Evolutionary conservation across 2,888 invertebrate genomes (phyloP).

Genomic region (Pterobdella sp.): DNA sequence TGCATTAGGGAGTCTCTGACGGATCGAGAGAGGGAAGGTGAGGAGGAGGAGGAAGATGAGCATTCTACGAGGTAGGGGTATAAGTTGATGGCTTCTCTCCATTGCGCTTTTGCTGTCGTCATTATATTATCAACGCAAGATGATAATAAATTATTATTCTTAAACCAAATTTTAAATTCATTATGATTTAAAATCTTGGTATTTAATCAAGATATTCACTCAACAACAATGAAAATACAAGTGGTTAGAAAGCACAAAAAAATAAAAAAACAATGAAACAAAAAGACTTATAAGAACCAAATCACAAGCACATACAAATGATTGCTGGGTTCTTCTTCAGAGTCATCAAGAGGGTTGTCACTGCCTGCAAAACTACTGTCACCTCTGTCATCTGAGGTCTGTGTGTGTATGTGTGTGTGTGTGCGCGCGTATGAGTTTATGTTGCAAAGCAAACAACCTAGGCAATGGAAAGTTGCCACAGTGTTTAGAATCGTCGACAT

Average conservation of each 20-base stretch:
- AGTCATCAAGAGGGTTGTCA: slow-evolving; percentile 80
- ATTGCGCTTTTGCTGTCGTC: slow-evolving; percentile 76
- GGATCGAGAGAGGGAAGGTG: slow-evolving; percentile 70
- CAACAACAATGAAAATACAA: not conserved
- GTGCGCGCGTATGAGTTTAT: too few relatives aligned
- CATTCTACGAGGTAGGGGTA: slow-evolving; percentile 84
- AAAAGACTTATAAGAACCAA: not conserved
- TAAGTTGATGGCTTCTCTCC: slow-evolving; percentile 83
- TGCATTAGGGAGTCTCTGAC: slow-evolving; percentile 76
- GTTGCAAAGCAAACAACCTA: slow-evolving; percentile 55
- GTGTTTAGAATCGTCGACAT: slow-evolving; percentile 72
- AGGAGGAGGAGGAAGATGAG: slow-evolving; percentile 56
- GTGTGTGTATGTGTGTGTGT: not conserved
- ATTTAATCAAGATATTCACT: not conserved
- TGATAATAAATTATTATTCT: not conserved
- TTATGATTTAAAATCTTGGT: too few relatives aligned
- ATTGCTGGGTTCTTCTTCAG: slow-evolving; percentile 71
- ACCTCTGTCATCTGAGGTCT: slow-evolving; percentile 89
- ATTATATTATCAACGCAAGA: not conserved
- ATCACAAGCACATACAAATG: slow-evolving; percentile 67
- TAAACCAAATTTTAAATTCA: too few relatives aligned
- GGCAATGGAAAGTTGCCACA: slow-evolving; percentile 78
- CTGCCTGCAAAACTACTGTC: slow-evolving; percentile 86
- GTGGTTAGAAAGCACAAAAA: not conserved
- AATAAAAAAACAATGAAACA: not conserved